Percentiles rank a stretch among this genome's conserved stretches.
These are phyloP conservation scores for Stomatorhinus walkeri DNA, from an alignment of 2,797 vertebrate genomes.

Conservation along the genomic window DNA sequence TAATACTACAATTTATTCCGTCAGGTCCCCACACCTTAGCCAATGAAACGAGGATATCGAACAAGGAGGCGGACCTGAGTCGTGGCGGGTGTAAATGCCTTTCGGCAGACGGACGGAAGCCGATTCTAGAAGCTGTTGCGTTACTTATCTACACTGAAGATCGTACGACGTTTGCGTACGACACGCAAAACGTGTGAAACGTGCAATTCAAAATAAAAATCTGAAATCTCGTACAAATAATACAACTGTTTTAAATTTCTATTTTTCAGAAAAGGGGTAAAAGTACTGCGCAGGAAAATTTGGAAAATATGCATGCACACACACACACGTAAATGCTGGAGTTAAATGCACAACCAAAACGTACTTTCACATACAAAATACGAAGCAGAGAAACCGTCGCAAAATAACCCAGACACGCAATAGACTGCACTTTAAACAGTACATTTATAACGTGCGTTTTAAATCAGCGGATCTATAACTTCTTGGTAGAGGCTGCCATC, in stretches of 20 bases:
- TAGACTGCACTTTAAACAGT: conserved; percentile 54
- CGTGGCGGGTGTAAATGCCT: conserved; percentile 5
- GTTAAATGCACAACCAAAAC: background rate
- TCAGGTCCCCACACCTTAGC: background rate
- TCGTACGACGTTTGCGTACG: conserved; percentile 11
- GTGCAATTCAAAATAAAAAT: conserved; percentile 21
- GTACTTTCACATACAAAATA: background rate
- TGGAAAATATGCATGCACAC: background rate
- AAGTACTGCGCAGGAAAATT: conserved; percentile 24
- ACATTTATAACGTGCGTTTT: conserved; percentile 30
- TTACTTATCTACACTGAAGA: conserved; percentile 41
- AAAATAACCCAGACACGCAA: conserved; percentile 87
- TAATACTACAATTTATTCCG: background rate
- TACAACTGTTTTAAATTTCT: conserved; percentile 40
- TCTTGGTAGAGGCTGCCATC: conserved; percentile 90
- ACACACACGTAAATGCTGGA: background rate
- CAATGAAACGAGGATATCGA: background rate
- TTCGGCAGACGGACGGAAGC: conserved; percentile 46
- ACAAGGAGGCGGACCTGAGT: background rate
- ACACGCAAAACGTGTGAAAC: conserved; percentile 9
- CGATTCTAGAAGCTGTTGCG: conserved; percentile 76
- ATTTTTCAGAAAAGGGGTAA: conserved; percentile 65
- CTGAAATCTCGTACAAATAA: conserved; percentile 61
- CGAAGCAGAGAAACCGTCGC: conserved; percentile 54
- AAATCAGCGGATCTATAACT: conserved; percentile 93